Conservation (phyloP, 2,113 vertebrate genomes). For the Tapirus terrestris region DNA sequence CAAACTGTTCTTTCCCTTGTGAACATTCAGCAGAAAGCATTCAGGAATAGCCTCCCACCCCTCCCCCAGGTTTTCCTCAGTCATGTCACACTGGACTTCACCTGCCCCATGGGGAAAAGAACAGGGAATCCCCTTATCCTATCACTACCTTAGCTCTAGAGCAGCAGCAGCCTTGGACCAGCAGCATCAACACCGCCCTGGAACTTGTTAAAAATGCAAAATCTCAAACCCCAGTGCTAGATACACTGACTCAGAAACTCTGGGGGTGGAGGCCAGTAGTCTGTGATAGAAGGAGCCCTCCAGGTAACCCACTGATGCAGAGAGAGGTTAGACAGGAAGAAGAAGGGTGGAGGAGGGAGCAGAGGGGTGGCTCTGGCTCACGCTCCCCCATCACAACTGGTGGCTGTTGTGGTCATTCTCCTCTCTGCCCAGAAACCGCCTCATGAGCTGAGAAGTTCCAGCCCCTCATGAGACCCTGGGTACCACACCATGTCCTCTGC, state of each 20-base stretch:
- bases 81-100: background rate
- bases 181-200: background rate
- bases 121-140: background rate
- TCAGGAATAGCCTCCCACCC: background rate
- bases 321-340: background rate
- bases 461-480: background rate
- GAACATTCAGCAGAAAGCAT: background rate
- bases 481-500: background rate
- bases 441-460: background rate
- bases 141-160: background rate
- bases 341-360: too few relatives aligned
- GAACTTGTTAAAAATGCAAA: background rate
- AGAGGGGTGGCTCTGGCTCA: background rate
- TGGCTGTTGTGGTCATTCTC: background rate
- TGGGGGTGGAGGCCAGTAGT: background rate
- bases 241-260: background rate
- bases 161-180: background rate
- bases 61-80: background rate
- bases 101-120: background rate
- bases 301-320: background rate
- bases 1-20: background rate
- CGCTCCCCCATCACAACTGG: rapidly evolving
- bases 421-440: background rate
- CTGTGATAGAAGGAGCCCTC: background rate
- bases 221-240: background rate